Conservation (phyloP, 1,140 invertebrate genomes). For the Pachyrhynchus sulphureomaculatus region DNA sequence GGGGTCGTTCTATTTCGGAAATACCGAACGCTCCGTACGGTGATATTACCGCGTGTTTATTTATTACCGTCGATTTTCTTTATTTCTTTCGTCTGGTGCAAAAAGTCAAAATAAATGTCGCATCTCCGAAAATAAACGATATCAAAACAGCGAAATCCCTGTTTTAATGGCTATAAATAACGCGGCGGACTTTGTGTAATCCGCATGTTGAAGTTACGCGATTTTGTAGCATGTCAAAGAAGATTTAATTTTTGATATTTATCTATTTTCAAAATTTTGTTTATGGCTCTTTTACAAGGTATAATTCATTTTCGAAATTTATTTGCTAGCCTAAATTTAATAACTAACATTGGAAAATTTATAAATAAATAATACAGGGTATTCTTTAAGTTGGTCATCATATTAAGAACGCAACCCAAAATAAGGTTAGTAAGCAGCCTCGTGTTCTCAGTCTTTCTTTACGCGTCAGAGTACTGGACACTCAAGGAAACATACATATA, state of each 20-base stretch:
- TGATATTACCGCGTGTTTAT: constrained; percentile 11
- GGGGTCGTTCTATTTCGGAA: constrained; percentile 3
- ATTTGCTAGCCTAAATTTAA: no score
- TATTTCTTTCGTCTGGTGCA: constrained; percentile 32
- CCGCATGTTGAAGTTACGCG: constrained; percentile 12
- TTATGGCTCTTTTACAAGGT: not conserved
- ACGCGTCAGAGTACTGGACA: no score
- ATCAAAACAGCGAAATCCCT: constrained; percentile 34
- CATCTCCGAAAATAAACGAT: constrained; percentile 33
- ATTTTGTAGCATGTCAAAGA: constrained; percentile 18
- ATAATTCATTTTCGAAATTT: no score
- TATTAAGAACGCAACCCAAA: no score
- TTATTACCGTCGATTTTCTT: constrained; percentile 26
- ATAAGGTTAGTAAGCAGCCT: no score
- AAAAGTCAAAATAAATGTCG: constrained; percentile 27
- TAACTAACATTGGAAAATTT: no score
- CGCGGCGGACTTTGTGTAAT: constrained; percentile 26
- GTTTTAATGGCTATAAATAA: constrained; percentile 34
- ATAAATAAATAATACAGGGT: no score
- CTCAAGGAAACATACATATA: no score
- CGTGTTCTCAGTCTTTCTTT: no score
- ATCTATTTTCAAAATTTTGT: constrained; percentile 5
- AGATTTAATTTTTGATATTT: constrained; percentile 16
- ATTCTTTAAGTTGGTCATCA: no score
- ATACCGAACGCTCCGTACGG: not conserved